Conservation (phyloP, 2,797 vertebrate genomes). For the Geotria australis region DNA sequence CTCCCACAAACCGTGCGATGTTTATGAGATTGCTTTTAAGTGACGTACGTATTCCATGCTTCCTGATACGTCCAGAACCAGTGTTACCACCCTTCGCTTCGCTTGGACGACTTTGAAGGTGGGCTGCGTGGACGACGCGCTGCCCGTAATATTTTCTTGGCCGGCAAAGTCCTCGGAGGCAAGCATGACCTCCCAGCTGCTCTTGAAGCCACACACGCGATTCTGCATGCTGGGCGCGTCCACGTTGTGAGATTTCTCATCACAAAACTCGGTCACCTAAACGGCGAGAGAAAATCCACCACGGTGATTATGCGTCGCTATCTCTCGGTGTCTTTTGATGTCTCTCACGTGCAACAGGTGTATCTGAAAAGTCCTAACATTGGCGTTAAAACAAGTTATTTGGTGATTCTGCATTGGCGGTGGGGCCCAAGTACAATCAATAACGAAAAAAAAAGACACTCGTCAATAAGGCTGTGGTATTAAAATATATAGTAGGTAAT, state of each 20-base stretch:
- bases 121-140: conserved; percentile 5
- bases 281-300: not conserved
- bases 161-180: conserved; percentile 8
- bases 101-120: conserved; percentile 9
- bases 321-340: no score
- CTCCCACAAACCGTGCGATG: no score
- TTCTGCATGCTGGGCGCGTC: conserved; percentile 18
- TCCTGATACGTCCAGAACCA: conserved; percentile 18
- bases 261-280: conserved; percentile 16
- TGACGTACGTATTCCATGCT: conserved; percentile 7
- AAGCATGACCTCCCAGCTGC: conserved; percentile 12
- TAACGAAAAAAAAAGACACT: no score
- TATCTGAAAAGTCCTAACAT: no score
- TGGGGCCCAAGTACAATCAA: no score
- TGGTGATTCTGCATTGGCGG: no score
- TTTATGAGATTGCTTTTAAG: no score
- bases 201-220: conserved; percentile 11
- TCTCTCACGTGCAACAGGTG: no score
- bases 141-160: conserved; percentile 2
- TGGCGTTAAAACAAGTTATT: no score
- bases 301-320: no score
- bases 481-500: no score
- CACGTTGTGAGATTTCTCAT: conserved; percentile 10
- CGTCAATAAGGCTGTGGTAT: no score
- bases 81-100: conserved; percentile 9